Evolutionary conservation across 2,797 vertebrate species (phyloP).

Genomic region (Parotocinclus haroldoi): DNA sequence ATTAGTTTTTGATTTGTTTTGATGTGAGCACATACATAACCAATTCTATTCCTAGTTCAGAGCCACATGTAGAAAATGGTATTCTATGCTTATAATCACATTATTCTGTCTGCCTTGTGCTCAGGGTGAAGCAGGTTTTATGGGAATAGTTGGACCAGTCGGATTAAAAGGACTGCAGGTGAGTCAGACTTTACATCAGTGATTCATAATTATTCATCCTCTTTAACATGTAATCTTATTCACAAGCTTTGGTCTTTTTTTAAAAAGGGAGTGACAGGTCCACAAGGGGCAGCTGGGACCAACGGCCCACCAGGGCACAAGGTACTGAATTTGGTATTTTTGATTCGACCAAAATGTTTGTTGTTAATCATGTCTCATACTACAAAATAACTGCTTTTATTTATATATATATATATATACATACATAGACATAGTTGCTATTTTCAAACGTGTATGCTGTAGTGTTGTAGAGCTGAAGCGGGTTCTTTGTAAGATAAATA

Average conservation of each 20-base stretch:
- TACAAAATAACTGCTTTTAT: too few relatives aligned
- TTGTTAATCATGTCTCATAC: too few relatives aligned
- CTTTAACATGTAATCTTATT: not conserved
- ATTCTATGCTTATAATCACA: not conserved
- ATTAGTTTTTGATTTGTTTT: not conserved
- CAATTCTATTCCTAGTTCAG: not conserved
- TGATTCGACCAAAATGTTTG: not conserved
- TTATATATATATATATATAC: too few relatives aligned
- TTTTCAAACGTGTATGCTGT: too few relatives aligned
- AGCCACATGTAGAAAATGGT: not conserved
- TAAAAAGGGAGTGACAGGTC: constrained; percentile 61
- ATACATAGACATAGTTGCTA: too few relatives aligned
- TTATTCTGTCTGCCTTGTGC: constrained; percentile 6
- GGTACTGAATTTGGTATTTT: constrained; percentile 48
- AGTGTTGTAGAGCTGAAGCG: too few relatives aligned
- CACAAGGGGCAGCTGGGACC: constrained; percentile 53
- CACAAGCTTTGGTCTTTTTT: constrained; percentile 21
- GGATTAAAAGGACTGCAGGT: constrained; percentile 66
- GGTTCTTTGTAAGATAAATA: too few relatives aligned
- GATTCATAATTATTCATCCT: not conserved
- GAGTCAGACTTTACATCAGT: constrained; percentile 26
- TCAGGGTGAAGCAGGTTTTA: constrained; percentile 69
- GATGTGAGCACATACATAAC: too few relatives aligned
- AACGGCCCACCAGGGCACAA: constrained; percentile 66
- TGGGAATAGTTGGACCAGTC: constrained; percentile 63